These are phyloP conservation scores for Epinephelus lanceolatus DNA, from an alignment of 2,113 vertebrate species.

Conservation along the genomic window DNA sequence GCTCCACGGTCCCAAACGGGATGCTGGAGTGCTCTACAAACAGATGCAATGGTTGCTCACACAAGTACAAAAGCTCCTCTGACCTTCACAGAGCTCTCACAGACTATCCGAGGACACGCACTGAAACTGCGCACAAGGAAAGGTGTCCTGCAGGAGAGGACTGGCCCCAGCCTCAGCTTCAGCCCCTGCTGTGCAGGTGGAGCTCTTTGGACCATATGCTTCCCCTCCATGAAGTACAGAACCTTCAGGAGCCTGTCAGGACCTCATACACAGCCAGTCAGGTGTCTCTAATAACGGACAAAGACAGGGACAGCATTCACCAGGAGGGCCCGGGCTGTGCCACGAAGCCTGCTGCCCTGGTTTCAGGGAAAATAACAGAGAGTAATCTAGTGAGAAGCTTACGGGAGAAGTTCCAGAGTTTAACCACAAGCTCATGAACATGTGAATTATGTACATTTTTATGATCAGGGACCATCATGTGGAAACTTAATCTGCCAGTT, in stretches of 20 bases:
- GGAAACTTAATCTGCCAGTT: constrained; percentile 10
- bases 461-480: constrained; percentile 22
- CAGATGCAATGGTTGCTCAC: constrained; percentile 54
- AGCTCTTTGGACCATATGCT: constrained; percentile 79
- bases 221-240: constrained; percentile 71
- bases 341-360: constrained; percentile 37
- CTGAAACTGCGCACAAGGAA: constrained; percentile 3
- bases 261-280: constrained; percentile 75
- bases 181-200: constrained; percentile 74
- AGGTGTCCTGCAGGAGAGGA: constrained; percentile 39
- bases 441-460: constrained; percentile 34
- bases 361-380: constrained; percentile 65
- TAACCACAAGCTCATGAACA: constrained; percentile 84
- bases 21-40: constrained; percentile 64
- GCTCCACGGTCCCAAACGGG: constrained; percentile 78
- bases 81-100: constrained; percentile 46
- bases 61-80: constrained; percentile 48
- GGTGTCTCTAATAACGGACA: constrained; percentile 63
- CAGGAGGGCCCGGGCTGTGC: constrained; percentile 53
- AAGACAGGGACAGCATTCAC: constrained; percentile 19
- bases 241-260: constrained; percentile 60
- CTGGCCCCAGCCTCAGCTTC: constrained; percentile 41
- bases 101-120: constrained; percentile 22
- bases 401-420: constrained; percentile 92
- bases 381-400: constrained; percentile 90